These are phyloP conservation scores for Erebia ligea DNA, from an alignment of 2,888 invertebrate genomes.

Conservation along the genomic window DNA sequence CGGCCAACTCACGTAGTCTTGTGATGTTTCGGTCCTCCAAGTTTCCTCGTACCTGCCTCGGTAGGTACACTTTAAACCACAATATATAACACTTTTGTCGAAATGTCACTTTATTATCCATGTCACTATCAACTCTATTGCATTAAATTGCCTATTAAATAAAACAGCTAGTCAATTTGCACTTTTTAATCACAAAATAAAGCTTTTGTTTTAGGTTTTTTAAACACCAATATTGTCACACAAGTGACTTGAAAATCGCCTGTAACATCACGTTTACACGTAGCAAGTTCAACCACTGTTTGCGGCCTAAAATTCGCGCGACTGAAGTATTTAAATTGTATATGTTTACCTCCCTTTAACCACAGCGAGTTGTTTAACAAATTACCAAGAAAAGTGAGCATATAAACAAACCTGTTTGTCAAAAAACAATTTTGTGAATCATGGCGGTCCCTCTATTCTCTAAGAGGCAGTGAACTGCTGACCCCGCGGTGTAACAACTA, in stretches of 20 bases:
- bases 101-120: constrained; percentile 5
- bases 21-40: constrained; percentile 40
- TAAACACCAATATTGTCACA: not conserved
- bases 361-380: constrained; percentile 46
- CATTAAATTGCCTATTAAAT: too few species aligned
- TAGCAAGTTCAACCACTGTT: constrained; percentile 11
- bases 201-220: not conserved
- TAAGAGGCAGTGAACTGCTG: constrained; percentile 55
- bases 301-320: constrained; percentile 11
- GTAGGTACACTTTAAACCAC: constrained; percentile 12
- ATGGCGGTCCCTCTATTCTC: constrained; percentile 59
- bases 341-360: constrained; percentile 49
- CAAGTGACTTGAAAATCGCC: not conserved
- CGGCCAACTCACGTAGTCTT: constrained; percentile 52
- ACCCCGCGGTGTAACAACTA: constrained; percentile 65
- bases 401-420: constrained; percentile 65
- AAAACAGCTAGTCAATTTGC: too few species aligned
- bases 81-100: not conserved
- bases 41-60: constrained; percentile 28
- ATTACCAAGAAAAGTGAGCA: constrained; percentile 62
- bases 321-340: constrained; percentile 36
- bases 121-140: not conserved
- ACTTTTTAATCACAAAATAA: not conserved
- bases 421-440: constrained; percentile 68
- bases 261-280: constrained; percentile 14